Evolutionary conservation across 2,888 invertebrate genomes (phyloP).

Genomic region (Lacanobia wlatinum): DNA sequence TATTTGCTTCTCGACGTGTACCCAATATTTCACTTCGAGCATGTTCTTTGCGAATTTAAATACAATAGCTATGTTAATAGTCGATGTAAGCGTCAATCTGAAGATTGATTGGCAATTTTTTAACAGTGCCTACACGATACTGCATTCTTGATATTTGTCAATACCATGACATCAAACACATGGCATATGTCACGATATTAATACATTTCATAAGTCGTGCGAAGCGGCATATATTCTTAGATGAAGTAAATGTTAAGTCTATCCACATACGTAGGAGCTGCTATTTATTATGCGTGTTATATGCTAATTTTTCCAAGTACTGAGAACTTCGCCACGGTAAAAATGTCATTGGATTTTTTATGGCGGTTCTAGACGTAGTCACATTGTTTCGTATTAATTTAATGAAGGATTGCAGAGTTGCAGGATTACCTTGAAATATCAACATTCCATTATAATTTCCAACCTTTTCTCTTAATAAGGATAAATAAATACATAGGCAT

Average conservation of each 20-base stretch:
- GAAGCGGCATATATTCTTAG: constrained; percentile 9
- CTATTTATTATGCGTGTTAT: constrained; percentile 38
- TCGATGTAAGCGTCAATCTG: constrained; percentile 12
- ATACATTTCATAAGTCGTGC: constrained; percentile 30
- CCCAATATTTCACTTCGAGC: neutral
- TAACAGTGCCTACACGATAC: neutral
- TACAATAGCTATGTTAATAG: constrained; percentile 11
- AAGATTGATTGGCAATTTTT: constrained; percentile 24
- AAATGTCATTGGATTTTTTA: constrained; percentile 27
- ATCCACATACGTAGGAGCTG: constrained; percentile 7
- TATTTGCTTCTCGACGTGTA: neutral
- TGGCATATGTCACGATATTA: constrained; percentile 21
- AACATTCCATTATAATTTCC: constrained; percentile 9
- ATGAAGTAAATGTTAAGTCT: constrained; percentile 41
- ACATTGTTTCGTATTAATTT: constrained; percentile 16
- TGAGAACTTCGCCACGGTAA: constrained; percentile 19
- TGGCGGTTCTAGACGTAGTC: constrained; percentile 10
- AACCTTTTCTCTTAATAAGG: constrained; percentile 7
- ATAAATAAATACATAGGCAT: constrained; percentile 8
- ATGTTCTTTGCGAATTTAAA: constrained; percentile 5
- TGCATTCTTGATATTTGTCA: constrained; percentile 18
- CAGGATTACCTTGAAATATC: constrained; percentile 36
- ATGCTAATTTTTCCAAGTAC: constrained; percentile 40
- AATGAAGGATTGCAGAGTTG: constrained; percentile 23
- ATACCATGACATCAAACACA: constrained; percentile 15